Evolutionary conservation across 1,140 invertebrate genomes (phyloP), one percentile per base, ranked within the genome.

Genomic region (Cotesia chilonis): DNA sequence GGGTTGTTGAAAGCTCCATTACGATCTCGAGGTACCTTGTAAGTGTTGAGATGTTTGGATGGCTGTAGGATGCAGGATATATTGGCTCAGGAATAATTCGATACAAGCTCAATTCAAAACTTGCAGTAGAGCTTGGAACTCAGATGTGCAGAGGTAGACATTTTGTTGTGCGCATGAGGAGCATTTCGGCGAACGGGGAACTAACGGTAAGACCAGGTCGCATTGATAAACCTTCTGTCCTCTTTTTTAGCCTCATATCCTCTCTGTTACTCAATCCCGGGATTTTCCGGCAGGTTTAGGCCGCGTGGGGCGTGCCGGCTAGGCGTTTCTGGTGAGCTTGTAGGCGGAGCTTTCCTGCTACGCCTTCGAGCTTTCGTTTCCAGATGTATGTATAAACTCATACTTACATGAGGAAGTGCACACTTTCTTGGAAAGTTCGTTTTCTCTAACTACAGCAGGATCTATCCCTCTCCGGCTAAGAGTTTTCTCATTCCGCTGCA

Each of bases 331-430:
- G 57, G 28, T n/a, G 72, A 84, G 84, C 84, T 85, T 85, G 80
- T 84, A 81, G 85, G 85, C 84, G 85, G 85, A 84, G 83, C 84
- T 81, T 84, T 79, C 52, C 37, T 76, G 79, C 75, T 78, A 84
- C 84, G 83, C 84, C 84, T 82, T 81, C 82, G 60, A 52, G 7
- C 54, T 51, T 66, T 68, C 65, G 52, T 38, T 47, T 10, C 6
- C 10, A 47, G 2, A 47, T 47, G 10, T 41, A 41, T 41, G 9
- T 41, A 41, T 47, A 47, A 28, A 28, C 28, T 28, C 10, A 47
- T 47, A 47, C 10, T 47, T 47, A 47, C 10, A 47, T 47, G 6
- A 28, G 28, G 28, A 71, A 83, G 80, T 82, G 82, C 82, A 81
- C 79, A 74, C 76, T 66, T 77, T 69, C 68, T 74, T 73, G 52